Base-by-base conservation (phyloP, 2,888 invertebrate species). In the Prionchulus punctatus region DNA sequence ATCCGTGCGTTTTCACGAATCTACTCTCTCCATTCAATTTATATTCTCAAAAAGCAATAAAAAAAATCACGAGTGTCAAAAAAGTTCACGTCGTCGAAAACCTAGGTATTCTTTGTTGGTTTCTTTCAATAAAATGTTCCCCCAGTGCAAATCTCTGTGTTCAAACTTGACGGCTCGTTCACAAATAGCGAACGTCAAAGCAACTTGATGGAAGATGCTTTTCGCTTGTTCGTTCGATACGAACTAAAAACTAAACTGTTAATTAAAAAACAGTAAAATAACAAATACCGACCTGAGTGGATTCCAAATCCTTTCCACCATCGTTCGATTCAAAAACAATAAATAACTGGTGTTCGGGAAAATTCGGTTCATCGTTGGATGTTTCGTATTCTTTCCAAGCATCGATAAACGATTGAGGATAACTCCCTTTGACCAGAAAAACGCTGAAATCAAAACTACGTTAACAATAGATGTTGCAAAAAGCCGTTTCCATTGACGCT, bases 101-200 rank as follows among this genome's bases (percentile, higher is more conserved):
- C n/a, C n/a, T n/a, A n/a, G n/a, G n/a, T n/a, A n/a, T n/a, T n/a
- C n/a, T n/a, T n/a, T n/a, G n/a, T n/a, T n/a, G n/a, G 47, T 45
- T 12, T 12, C 12, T n/a, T 50, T 77, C 31, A 94, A 79, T 51
- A 96, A 75, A 57, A 94, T 79, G 74, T 96, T 96, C 15, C 92
- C 92, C 84, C 88, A 86, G 73, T 96, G 96, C 59, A 96, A 77
- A 71, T 96, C 96, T 43, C 96, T 79, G 68, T 96, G 96, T 70
- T 96, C 96, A 72, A 96, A 96, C 71, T 87, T 79, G 51, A 83
- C 77, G 4, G 80, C 79, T 61, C 79, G 77, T 72, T 96, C 94
- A 0, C 85, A 94, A 27, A 88, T 83, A 1, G 90, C 89, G 64
- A 96, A 76, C 43, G 85, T 81, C 63, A 82, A 79, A n/a, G 84